phyloP scores from a whole-genome alignment of 2,797 vertebrate genomes.

The Limnodromus scolopaceus region DNA sequence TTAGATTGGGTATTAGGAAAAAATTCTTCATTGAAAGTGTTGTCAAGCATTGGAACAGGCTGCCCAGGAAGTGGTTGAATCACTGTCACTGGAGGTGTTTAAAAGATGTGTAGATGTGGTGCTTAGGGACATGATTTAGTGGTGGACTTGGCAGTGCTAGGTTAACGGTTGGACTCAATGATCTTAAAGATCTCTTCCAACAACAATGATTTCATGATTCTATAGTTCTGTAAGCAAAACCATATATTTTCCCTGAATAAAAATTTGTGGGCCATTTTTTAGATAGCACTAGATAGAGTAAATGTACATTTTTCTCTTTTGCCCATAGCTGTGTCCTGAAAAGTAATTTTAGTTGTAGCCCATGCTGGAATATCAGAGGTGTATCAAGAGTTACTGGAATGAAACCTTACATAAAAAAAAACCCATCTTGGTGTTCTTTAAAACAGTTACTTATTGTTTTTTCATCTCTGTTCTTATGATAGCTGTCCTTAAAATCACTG shows the following conservation, averaged over 20 bases:
- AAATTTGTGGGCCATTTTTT: not conserved
- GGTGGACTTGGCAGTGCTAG: not conserved
- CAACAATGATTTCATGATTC: not conserved
- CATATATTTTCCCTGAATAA: not conserved
- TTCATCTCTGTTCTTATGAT: not conserved
- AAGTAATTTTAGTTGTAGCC: slow-evolving; percentile 19
- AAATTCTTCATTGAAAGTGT: not conserved
- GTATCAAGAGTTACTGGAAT: not conserved
- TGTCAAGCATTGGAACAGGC: not conserved
- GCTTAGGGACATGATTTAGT: not conserved
- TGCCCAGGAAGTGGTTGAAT: not conserved
- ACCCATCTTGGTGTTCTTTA: not conserved
- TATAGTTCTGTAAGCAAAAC: not conserved
- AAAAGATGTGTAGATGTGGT: not conserved
- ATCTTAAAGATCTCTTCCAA: not conserved
- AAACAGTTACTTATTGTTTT: not conserved
- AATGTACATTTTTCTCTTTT: not conserved
- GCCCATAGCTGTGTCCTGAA: not conserved
- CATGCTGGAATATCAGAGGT: not conserved
- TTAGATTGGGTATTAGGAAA: not conserved
- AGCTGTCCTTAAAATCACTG: not conserved
- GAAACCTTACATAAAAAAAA: not conserved
- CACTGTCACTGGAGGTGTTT: not conserved
- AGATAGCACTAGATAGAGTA: not conserved
- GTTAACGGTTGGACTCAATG: not conserved